Evolutionary conservation across 2,113 vertebrate species (phyloP), one percentile per base, ranked within the genome.

Genomic region (Cyanocitta stelleri): DNA sequence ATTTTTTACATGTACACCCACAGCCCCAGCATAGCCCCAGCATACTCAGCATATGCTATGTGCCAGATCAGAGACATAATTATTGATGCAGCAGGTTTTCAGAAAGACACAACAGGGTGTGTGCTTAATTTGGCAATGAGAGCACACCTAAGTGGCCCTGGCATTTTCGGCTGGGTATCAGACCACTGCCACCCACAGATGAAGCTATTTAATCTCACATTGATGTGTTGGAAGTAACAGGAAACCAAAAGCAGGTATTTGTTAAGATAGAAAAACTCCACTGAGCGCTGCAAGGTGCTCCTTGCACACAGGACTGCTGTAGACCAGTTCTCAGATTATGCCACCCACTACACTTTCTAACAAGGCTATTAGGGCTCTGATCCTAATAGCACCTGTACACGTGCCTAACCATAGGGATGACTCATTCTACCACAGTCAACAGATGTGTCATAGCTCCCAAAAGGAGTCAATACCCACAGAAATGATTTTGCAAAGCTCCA

Each of bases 61-160:
- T 54, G 66, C 83, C 83, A 81, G 86, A 93, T 52, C 82, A 92
- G 24, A 88, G 82, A 74, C 83, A 78, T 94, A 91, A 92, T 93
- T 82, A 95, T 89, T 85, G 83, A 94, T 97, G 90, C 86, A 92
- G 86, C 88, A 89, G 77, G 83, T 95, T 96, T 96, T 85, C 88
- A 84, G 78, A 93, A 96, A 93, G 88, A 93, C 83, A 95, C 80
- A 96, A 84, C 79, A 95, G 93, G 90, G 93, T 33, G 96, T 94
- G 92, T 78, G 32, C 90, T 43, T 84, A 37, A 87, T 96, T 94
- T 93, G 93, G 90, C 81, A 94, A 90, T 90, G 49, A 69, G 79
- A 90, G 85, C 87, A 96, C 86, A 75, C 92, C 75, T 95, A 78
- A 94, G 64, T 14, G 39, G 93, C 83, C 85, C 85, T 71, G 68